Evolutionary conservation across 1,140 invertebrate species (phyloP), one percentile per base, ranked within the genome.

Genomic region (Caerostris extrusa): DNA sequence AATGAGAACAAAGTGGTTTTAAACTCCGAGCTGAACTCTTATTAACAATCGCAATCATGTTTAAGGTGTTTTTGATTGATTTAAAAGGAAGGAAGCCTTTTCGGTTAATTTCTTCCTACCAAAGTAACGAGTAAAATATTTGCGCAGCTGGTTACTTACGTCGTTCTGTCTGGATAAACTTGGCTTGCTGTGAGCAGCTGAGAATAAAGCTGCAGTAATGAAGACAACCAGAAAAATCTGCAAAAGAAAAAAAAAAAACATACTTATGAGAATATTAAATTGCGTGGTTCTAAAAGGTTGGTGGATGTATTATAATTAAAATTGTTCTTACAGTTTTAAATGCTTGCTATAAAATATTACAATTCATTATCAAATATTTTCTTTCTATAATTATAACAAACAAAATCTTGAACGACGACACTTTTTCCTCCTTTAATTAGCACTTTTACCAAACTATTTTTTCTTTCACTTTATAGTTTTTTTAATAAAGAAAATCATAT

Each of bases 101-200:
- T 64, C 3, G 14, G 61, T 12, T 61, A 5, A 7, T 10, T 10
- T 61, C 4, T 7, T 61, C 12, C 7, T 53, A 50, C 71, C 53
- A 4, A 77, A 53, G 17, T 53, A 50, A 53, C 53, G 71, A 77
- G 34, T 77, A 77, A 77, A 50, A 34, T 77, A 34, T 53, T 77
- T 50, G 71, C 12, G 53, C 71, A 77, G 71, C 71, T 77, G 71
- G 53, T 50, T 50, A 88, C 86, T 88, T 88, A 88, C 86, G 61
- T 88, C 86, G 50, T 55, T 88, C 64, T 14, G 58, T 64, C 58
- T 61, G 50, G 86, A 67, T 88, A 88, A 58, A 53, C 19, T 88
- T 17, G 86, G 60, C 6, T 50, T 88, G 86, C 58, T 64, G 58
- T 57, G 86, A 88, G 55, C 86, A 61, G 58, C 58, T 64, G 58